Conservation (phyloP, 1,140 invertebrate genomes). For the Tetragonula clypearis region DNA sequence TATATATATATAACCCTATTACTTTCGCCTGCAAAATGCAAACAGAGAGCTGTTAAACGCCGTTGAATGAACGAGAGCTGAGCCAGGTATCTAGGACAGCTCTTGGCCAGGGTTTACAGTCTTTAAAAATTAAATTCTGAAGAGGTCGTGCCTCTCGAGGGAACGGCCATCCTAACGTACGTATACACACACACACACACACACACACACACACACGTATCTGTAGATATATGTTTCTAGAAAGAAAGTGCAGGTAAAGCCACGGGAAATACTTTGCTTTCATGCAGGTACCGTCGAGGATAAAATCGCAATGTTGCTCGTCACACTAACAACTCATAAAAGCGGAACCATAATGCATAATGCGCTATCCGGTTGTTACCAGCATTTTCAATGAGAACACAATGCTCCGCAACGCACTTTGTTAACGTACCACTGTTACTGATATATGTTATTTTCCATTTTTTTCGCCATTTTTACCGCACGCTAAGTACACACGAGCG, state of each 20-base stretch:
- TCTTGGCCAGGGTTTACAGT: background rate
- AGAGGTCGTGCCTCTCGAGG: background rate
- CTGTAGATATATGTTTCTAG: background rate
- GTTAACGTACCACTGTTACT: background rate
- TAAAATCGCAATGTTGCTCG: constrained; percentile 6
- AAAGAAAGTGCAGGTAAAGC: constrained; percentile 2
- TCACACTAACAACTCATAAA: constrained; percentile 18
- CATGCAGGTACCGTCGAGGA: background rate
- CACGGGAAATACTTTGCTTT: constrained; percentile 20
- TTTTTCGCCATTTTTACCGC: background rate
- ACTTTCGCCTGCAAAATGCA: background rate
- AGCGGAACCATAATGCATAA: constrained; percentile 11
- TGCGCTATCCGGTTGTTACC: constrained; percentile 3
- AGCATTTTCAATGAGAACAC: constrained; percentile 30
- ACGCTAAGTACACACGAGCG: background rate
- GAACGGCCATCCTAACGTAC: background rate
- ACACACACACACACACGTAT: too few species aligned
- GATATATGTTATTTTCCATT: constrained; percentile 25
- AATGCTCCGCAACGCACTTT: background rate
- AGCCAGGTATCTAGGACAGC: background rate
- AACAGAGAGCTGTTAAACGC: background rate
- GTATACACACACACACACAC: too few species aligned
- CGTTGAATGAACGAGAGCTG: background rate
- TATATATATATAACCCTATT: background rate
- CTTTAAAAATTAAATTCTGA: constrained; percentile 35